These are phyloP conservation scores for Acyrthosiphon pisum DNA, from an alignment of 1,140 invertebrate species.

Conservation along the genomic window DNA sequence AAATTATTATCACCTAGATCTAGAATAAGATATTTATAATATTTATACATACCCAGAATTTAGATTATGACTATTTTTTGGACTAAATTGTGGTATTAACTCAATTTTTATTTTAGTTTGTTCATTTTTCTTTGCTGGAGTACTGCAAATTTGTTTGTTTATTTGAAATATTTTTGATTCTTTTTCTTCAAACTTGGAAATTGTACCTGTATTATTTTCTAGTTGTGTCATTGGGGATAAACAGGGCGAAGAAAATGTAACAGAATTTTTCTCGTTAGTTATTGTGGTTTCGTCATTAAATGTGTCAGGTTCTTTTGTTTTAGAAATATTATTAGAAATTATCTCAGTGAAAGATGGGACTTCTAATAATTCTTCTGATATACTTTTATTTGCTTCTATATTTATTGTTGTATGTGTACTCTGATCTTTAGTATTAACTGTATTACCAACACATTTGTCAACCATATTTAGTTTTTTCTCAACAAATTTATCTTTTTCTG, in stretches of 20 bases:
- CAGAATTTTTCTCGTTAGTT: neutral
- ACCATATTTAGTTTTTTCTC: slow-evolving; percentile 29
- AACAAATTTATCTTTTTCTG: neutral
- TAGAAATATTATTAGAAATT: neutral
- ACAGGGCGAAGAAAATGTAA: neutral
- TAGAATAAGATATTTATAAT: neutral
- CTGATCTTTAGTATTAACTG: slow-evolving; percentile 2
- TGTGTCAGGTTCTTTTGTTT: slow-evolving; percentile 6
- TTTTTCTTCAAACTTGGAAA: neutral
- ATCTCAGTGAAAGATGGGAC: slow-evolving; percentile 14
- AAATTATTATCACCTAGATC: neutral
- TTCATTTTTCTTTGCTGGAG: neutral
- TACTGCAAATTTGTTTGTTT: neutral
- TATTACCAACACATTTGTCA: slow-evolving; percentile 25
- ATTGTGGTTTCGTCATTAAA: neutral
- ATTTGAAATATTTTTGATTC: neutral
- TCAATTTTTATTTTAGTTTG: neutral
- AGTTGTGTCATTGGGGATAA: neutral
- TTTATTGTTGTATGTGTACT: neutral
- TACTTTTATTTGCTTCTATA: neutral
- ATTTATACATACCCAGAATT: neutral
- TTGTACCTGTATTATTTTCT: neutral
- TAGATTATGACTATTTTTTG: neutral
- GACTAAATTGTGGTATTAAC: neutral
- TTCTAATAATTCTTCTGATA: neutral